Conservation (phyloP, 2,113 vertebrate genomes). For the human (Homo sapiens) region DNA sequence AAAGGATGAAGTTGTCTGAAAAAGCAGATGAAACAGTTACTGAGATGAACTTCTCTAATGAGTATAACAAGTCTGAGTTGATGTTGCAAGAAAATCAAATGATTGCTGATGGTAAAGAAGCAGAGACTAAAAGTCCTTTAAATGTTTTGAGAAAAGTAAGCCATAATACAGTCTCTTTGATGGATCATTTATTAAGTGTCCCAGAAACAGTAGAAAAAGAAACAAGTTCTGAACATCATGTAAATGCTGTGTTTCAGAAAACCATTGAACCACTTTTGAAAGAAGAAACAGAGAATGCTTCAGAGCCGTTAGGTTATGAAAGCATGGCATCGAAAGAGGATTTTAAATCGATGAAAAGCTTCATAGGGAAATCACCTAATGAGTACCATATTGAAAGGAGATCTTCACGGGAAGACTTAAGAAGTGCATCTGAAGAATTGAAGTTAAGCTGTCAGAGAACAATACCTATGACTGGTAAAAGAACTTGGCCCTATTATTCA, state of each 20-base stretch:
- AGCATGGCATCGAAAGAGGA: not conserved
- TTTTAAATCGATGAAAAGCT: not conserved
- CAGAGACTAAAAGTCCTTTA: conserved; percentile 50
- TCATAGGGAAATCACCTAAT: conserved; percentile 12
- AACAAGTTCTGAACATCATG: conserved; percentile 26
- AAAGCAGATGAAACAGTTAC: conserved; percentile 50
- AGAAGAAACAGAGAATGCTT: conserved; percentile 54
- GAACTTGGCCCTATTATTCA: conserved; percentile 82
- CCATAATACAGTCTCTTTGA: not conserved
- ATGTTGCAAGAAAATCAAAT: conserved; percentile 53
- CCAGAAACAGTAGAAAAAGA: conserved; percentile 37
- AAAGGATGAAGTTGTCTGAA: conserved; percentile 74
- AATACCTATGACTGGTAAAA: conserved; percentile 85
- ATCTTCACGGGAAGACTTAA: conserved; percentile 24
- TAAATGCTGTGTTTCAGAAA: conserved; percentile 61
- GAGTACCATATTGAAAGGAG: conserved; percentile 35
- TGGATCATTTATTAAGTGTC: conserved; percentile 53
- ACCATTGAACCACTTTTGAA: conserved; percentile 28
- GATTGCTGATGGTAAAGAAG: conserved; percentile 48
- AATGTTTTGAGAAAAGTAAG: conserved; percentile 61
- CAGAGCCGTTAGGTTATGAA: conserved; percentile 44
- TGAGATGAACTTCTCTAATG: conserved; percentile 8
- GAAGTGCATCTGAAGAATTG: conserved; percentile 53
- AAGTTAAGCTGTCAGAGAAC: conserved; percentile 79
- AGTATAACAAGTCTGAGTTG: conserved; percentile 25